A percentile compares a stretch with the other conserved stretches of the same genome.
phyloP scores from a whole-genome alignment of 2,113 vertebrate species.

The Aplodontia rufa region DNA sequence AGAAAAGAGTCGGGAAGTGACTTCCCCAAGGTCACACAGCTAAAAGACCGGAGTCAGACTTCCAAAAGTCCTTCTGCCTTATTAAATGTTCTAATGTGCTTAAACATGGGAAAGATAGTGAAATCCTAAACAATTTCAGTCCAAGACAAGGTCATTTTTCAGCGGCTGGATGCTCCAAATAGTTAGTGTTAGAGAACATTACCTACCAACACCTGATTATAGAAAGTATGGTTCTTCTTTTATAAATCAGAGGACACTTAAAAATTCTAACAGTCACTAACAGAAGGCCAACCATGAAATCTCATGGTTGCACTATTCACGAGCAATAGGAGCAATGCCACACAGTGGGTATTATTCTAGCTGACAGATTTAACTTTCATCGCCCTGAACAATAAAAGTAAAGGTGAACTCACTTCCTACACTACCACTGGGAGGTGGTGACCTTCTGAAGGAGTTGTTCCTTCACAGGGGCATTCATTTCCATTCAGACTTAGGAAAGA shows the following conservation, averaged over 20 bases:
- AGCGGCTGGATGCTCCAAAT: background rate
- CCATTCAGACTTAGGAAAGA: background rate
- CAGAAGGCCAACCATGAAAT: background rate
- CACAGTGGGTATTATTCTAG: background rate
- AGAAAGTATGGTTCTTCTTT: background rate
- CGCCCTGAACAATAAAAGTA: background rate
- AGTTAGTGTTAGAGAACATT: background rate
- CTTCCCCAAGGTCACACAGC: background rate
- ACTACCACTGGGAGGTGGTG: background rate
- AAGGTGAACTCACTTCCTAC: slow-evolving; percentile 33
- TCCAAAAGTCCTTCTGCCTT: background rate
- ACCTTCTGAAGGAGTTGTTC: background rate
- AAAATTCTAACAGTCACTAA: background rate
- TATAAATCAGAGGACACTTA: background rate
- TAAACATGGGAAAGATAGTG: background rate
- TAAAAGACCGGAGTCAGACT: background rate
- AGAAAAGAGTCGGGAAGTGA: background rate
- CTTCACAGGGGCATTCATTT: slow-evolving; percentile 39
- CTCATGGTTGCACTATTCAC: background rate
- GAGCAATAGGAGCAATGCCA: background rate
- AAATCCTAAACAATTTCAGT: background rate
- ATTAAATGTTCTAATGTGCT: background rate
- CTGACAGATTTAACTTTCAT: background rate
- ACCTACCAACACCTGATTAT: background rate
- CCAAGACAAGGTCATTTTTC: background rate